These are phyloP conservation scores for Planiliza haematocheilus DNA, from an alignment of 2,113 vertebrate genomes.

Conservation along the genomic window DNA sequence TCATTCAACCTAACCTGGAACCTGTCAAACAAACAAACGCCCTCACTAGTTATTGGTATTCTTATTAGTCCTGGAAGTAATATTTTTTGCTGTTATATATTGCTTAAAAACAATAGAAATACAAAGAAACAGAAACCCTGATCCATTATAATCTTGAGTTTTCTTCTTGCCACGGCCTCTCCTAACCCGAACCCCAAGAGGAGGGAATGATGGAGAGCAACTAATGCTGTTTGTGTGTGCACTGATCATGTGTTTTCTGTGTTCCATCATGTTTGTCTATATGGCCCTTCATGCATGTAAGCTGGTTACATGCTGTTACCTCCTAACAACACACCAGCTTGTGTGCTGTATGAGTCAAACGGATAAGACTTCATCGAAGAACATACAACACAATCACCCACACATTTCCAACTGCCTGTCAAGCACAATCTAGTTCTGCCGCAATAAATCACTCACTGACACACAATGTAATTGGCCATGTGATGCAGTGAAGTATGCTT, in stretches of 20 bases:
- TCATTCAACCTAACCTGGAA: too few species aligned
- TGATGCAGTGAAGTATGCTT: slow-evolving; percentile 67
- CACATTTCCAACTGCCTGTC: slow-evolving; percentile 57
- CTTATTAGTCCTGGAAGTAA: too few species aligned
- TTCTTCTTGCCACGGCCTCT: not conserved
- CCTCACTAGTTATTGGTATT: too few species aligned
- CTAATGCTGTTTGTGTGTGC: not conserved
- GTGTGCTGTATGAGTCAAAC: slow-evolving; percentile 31
- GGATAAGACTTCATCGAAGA: slow-evolving; percentile 52
- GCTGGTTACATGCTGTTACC: slow-evolving; percentile 28
- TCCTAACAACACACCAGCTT: slow-evolving; percentile 5
- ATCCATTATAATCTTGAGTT: too few species aligned
- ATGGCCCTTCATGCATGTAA: not conserved
- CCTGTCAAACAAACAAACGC: too few species aligned
- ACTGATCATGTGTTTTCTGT: slow-evolving; percentile 15
- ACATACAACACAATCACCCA: slow-evolving; percentile 32
- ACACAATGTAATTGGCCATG: slow-evolving; percentile 73
- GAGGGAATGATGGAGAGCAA: slow-evolving; percentile 5
- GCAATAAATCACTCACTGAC: slow-evolving; percentile 78
- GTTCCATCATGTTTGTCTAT: slow-evolving; percentile 4
- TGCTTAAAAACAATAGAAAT: too few species aligned
- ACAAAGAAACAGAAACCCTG: too few species aligned
- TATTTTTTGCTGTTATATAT: too few species aligned
- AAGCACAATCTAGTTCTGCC: slow-evolving; percentile 32
- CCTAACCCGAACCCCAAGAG: not conserved